Evolutionary conservation across 2,797 vertebrate genomes (phyloP).

Genomic region (Streptopelia turtur): DNA sequence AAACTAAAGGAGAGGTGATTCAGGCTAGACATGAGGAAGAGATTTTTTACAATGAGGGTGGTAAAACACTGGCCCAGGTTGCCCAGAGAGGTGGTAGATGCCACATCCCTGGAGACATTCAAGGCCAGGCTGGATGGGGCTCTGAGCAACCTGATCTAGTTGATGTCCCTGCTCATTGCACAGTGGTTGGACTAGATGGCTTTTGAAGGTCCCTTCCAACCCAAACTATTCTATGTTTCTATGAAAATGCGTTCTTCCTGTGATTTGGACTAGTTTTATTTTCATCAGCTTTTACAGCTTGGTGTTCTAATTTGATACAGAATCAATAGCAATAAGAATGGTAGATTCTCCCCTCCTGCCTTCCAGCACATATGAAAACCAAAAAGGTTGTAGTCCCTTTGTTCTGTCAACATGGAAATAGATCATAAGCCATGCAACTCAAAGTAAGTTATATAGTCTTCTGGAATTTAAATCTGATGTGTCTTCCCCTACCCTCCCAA

Average conservation of each 20-base stretch:
- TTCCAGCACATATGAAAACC: not conserved
- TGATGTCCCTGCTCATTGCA: no score
- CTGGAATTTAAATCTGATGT: not conserved
- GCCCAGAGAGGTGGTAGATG: no score
- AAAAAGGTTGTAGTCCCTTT: not conserved
- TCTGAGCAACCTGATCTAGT: no score
- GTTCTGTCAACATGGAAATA: not conserved
- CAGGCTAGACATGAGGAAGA: no score
- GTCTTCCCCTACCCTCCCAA: not conserved
- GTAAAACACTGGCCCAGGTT: no score
- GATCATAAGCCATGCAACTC: not conserved
- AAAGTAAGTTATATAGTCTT: not conserved
- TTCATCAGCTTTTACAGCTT: not conserved
- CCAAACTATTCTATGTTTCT: no score
- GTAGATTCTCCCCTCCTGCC: not conserved
- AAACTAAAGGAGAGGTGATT: no score
- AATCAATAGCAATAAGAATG: not conserved
- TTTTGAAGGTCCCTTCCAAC: no score
- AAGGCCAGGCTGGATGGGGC: no score
- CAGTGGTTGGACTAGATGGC: no score
- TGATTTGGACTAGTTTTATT: not conserved
- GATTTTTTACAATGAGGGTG: no score
- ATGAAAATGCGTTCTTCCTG: not conserved
- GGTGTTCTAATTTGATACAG: not conserved
- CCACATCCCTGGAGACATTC: no score